Conservation (phyloP, 2,113 vertebrate species). For the Cyprinodon variegatus region DNA sequence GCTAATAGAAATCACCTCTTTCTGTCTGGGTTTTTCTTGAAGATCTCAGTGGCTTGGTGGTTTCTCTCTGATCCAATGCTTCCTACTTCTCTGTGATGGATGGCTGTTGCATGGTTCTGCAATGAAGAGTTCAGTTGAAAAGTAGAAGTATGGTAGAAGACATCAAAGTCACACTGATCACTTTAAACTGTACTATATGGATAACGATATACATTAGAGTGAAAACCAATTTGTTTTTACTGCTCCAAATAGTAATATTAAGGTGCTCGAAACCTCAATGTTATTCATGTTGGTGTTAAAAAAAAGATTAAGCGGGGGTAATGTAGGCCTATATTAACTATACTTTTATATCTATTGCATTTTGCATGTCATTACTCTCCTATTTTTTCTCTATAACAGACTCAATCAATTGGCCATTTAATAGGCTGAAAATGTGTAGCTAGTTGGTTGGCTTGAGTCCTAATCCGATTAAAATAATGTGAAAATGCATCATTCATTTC, state of each 20-base stretch:
- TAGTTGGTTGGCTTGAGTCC: background rate
- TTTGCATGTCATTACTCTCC: too few relatives aligned
- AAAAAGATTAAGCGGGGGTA: too few relatives aligned
- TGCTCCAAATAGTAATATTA: background rate
- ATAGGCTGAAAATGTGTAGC: background rate
- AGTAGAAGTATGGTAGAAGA: background rate
- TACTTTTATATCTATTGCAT: too few relatives aligned
- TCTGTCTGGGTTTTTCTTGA: background rate
- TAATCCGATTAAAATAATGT: background rate
- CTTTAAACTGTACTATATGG: background rate
- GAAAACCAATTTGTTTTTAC: background rate
- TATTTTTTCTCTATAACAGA: too few relatives aligned
- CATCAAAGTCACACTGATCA: background rate
- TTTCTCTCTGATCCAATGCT: slow-evolving; percentile 8
- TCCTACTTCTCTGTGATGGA: slow-evolving; percentile 16
- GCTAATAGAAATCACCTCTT: background rate
- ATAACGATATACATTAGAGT: background rate
- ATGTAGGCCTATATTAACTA: too few relatives aligned
- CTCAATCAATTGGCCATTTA: too few relatives aligned
- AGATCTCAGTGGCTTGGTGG: slow-evolving; percentile 7
- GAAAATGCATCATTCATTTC: background rate
- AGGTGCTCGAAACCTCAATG: background rate
- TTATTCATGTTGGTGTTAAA: background rate
- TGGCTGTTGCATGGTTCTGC: slow-evolving; percentile 12
- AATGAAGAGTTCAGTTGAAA: background rate